Percentiles rank a stretch among this genome's conserved stretches.
These are phyloP conservation scores for Chionoecetes opilio DNA, from an alignment of 1,140 invertebrate species.

Conservation along the genomic window DNA sequence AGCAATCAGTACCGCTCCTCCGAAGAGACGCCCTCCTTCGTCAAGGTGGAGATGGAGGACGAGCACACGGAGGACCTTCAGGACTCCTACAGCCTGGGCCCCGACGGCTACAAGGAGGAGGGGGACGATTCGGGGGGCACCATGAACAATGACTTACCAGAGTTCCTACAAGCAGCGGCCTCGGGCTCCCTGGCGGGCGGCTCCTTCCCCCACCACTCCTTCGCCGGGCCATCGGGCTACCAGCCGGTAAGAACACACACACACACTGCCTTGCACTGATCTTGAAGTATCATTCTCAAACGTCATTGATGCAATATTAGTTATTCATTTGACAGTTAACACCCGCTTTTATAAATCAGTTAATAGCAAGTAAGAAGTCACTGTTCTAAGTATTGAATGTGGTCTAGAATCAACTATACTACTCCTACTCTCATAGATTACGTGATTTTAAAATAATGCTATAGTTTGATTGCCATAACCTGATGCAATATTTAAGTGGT, in stretches of 20 bases:
- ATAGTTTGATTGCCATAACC: not conserved
- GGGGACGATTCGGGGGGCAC: conserved; percentile 71
- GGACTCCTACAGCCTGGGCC: conserved; percentile 75
- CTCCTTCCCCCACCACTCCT: conserved; percentile 74
- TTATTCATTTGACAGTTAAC: too few relatives aligned
- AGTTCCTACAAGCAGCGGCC: conserved; percentile 80
- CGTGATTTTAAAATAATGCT: too few relatives aligned
- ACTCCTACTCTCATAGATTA: too few relatives aligned
- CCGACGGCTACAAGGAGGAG: conserved; percentile 80
- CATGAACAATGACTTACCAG: conserved; percentile 79
- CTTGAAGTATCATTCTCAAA: too few relatives aligned
- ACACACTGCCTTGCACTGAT: too few relatives aligned
- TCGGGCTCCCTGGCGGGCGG: conserved; percentile 68
- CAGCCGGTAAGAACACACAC: conserved; percentile 79
- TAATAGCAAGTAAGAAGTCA: too few relatives aligned
- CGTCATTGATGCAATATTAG: too few relatives aligned
- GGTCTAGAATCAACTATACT: too few relatives aligned
- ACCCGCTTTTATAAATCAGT: too few relatives aligned
- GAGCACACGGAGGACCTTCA: conserved; percentile 58
- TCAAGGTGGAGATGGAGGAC: conserved; percentile 81
- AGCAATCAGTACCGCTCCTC: conserved; percentile 59
- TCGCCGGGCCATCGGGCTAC: conserved; percentile 79
- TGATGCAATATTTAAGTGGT: not conserved
- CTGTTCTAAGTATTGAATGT: too few relatives aligned
- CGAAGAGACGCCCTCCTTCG: conserved; percentile 75